A percentile compares a stretch with the other conserved stretches of the same genome.
phyloP scores from a whole-genome alignment of 1,140 invertebrate genomes.

The Araneus ventricosus region DNA sequence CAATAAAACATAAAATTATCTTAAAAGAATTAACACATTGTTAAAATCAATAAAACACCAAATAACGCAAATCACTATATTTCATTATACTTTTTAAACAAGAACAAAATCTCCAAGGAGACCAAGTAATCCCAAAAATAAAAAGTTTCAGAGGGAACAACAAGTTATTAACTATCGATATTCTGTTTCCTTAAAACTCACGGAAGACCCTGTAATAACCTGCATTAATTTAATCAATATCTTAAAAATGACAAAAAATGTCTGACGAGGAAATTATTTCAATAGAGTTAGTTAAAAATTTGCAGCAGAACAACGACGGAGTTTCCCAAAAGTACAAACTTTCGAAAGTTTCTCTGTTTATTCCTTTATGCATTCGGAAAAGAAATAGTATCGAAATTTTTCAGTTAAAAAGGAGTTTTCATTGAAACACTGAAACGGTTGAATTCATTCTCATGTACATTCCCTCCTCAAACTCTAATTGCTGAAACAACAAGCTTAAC shows the following conservation, averaged over 20 bases:
- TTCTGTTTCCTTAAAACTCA: neutral
- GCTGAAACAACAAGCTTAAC: constrained; percentile 25
- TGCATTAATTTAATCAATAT: constrained; percentile 13
- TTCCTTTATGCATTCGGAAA: neutral
- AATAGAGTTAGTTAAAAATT: constrained; percentile 9
- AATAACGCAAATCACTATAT: no score
- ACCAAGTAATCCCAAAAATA: neutral
- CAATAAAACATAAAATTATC: neutral
- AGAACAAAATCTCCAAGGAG: neutral
- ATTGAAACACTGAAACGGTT: constrained; percentile 4
- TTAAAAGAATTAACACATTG: no score
- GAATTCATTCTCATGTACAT: constrained; percentile 17
- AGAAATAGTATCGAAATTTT: neutral
- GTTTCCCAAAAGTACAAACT: neutral
- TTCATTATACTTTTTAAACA: neutral
- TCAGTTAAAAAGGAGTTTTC: neutral
- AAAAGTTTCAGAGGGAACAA: neutral
- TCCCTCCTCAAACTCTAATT: neutral
- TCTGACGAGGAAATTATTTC: neutral
- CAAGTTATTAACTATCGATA: neutral
- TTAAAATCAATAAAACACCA: no score
- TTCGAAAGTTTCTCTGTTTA: neutral
- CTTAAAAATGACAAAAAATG: neutral
- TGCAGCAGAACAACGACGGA: neutral
- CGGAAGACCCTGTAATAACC: neutral